Evolutionary conservation across 2,888 invertebrate genomes (phyloP).

Genomic region (Asteroscopus sphinx): DNA sequence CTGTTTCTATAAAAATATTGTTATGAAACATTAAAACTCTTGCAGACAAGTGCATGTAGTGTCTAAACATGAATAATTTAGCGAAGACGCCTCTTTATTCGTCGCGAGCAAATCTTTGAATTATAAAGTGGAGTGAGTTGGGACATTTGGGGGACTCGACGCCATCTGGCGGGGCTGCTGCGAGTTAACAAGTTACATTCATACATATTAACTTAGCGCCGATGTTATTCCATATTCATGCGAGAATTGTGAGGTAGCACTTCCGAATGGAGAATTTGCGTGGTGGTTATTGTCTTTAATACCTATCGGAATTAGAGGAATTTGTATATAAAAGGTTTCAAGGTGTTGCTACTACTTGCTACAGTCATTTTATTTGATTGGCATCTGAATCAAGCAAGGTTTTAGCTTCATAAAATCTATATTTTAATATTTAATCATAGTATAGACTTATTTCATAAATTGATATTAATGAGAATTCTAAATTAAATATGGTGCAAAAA

Average conservation of each 20-base stretch:
- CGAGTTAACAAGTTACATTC: constrained; percentile 83
- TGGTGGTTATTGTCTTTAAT: constrained; percentile 48
- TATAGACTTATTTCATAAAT: not conserved
- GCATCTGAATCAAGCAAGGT: not conserved
- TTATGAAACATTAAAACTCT: constrained; percentile 46
- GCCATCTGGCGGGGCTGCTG: constrained; percentile 72
- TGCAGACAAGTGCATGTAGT: constrained; percentile 52
- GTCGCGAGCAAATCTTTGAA: constrained; percentile 84
- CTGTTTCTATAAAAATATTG: constrained; percentile 28
- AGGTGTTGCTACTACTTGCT: not conserved
- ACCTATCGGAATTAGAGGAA: constrained; percentile 30
- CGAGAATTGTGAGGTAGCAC: constrained; percentile 60
- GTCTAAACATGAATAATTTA: constrained; percentile 81
- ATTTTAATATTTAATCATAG: not conserved
- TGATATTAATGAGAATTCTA: not conserved
- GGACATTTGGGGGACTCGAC: constrained; percentile 70
- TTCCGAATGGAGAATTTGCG: constrained; percentile 57
- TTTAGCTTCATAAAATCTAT: not conserved
- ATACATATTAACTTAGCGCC: constrained; percentile 85
- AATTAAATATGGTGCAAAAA: too few species aligned
- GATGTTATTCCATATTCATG: constrained; percentile 81
- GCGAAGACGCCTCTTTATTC: constrained; percentile 78
- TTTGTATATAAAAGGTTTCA: constrained; percentile 12
- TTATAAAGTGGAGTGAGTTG: constrained; percentile 81
- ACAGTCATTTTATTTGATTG: not conserved